A percentile compares a stretch with the other conserved stretches of the same genome.
Conservation (phyloP, 2,888 invertebrate genomes). For the Ophraella communa region DNA sequence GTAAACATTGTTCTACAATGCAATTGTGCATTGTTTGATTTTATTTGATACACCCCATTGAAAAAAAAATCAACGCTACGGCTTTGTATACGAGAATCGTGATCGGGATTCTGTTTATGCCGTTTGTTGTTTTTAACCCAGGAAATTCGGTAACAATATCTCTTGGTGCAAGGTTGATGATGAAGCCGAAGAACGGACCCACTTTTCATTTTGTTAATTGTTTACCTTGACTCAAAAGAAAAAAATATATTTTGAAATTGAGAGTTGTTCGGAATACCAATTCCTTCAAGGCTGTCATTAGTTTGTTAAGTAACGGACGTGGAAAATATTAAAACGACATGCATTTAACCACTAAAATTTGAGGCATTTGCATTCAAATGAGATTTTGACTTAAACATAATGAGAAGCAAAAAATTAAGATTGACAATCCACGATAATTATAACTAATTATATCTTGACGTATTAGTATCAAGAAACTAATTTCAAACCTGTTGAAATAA, state of each 20-base stretch:
- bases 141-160: slow-evolving; percentile 26
- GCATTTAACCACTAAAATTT: too few species aligned
- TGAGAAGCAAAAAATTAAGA: too few species aligned
- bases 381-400: too few species aligned
- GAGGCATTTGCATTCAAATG: too few species aligned
- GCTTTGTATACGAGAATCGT: slow-evolving; percentile 8
- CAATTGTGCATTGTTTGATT: background rate
- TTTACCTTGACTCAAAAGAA: slow-evolving; percentile 14
- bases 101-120: slow-evolving; percentile 12
- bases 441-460: too few species aligned
- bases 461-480: too few species aligned
- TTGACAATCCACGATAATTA: too few species aligned
- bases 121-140: slow-evolving; percentile 19
- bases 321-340: background rate
- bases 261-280: background rate
- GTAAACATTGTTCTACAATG: background rate
- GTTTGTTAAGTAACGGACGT: background rate
- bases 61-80: background rate
- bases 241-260: slow-evolving; percentile 2
- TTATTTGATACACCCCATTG: background rate
- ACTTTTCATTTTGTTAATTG: slow-evolving; percentile 22
- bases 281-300: background rate
- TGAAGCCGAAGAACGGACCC: slow-evolving; percentile 9
- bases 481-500: too few species aligned
- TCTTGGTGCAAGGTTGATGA: slow-evolving; percentile 21